A percentile compares a stretch with the other conserved stretches of the same genome.
Conservation (phyloP, 2,113 vertebrate species). For the Catharus minimus region DNA sequence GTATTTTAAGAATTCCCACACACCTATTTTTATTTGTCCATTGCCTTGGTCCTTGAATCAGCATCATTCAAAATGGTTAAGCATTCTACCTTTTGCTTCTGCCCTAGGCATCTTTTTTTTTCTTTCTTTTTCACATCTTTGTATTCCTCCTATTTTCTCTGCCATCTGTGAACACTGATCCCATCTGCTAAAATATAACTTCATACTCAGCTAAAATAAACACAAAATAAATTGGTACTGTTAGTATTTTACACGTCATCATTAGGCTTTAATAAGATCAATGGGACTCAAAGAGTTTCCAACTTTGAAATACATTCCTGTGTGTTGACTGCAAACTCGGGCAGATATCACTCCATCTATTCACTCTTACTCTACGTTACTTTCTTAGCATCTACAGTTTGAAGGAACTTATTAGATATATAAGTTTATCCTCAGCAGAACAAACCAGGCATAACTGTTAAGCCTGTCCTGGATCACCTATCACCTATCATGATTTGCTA, state of each 20-base stretch:
- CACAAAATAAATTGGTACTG: neutral
- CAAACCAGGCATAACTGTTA: neutral
- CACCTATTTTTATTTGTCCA: constrained; percentile 34
- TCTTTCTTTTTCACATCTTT: neutral
- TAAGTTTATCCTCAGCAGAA: neutral
- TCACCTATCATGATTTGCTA: neutral
- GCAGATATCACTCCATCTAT: neutral
- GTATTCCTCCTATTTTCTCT: neutral
- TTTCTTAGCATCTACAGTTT: neutral
- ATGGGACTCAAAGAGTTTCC: neutral
- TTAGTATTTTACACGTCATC: constrained; percentile 17
- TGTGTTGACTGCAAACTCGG: neutral
- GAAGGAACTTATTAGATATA: neutral
- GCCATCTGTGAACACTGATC: constrained; percentile 3
- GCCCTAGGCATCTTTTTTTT: neutral
- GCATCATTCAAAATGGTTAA: neutral
- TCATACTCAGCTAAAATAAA: constrained; percentile 33
- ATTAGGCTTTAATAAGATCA: constrained; percentile 46
- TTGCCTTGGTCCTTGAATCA: neutral
- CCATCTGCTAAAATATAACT: constrained; percentile 30
- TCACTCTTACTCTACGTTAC: neutral
- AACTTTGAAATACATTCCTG: constrained; percentile 5
- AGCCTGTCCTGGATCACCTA: neutral
- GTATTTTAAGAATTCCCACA: neutral
- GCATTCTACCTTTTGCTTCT: neutral